A percentile compares a stretch with the other conserved stretches of the same genome.
Evolutionary conservation across 2,888 invertebrate species (phyloP).

Genomic region (Ormyrus labotus): DNA sequence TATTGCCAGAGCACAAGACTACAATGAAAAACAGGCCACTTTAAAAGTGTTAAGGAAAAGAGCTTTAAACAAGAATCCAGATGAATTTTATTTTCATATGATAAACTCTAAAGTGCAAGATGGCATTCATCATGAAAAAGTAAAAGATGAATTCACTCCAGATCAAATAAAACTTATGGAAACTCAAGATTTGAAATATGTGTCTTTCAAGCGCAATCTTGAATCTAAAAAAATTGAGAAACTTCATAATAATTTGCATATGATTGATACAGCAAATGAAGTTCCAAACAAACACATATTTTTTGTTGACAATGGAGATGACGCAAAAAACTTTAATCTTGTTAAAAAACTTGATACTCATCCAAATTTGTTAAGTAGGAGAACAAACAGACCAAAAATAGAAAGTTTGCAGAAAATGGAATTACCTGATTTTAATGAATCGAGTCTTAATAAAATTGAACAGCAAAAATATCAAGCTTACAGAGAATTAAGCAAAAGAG

Average conservation of each 20-base stretch:
- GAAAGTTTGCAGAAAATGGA: slow-evolving; percentile 79
- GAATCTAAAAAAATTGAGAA: slow-evolving; percentile 88
- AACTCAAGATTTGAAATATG: slow-evolving; percentile 93
- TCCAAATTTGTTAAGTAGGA: slow-evolving; percentile 82
- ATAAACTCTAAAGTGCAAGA: slow-evolving; percentile 86
- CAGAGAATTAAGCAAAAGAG: slow-evolving; percentile 85
- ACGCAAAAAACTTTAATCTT: slow-evolving; percentile 81
- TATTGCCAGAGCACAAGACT: slow-evolving; percentile 85
- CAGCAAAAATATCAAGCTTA: slow-evolving; percentile 82
- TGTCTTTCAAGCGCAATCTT: slow-evolving; percentile 89
- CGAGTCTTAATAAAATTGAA: slow-evolving; percentile 77
- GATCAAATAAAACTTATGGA: slow-evolving; percentile 93
- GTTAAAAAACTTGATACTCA: slow-evolving; percentile 86
- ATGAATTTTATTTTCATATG: slow-evolving; percentile 99
- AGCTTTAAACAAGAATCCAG: slow-evolving; percentile 95
- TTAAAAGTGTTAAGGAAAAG: slow-evolving; percentile 88
- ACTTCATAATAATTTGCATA: slow-evolving; percentile 87
- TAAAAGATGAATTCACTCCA: slow-evolving; percentile 84
- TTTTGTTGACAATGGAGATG: slow-evolving; percentile 83
- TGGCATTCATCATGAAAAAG: slow-evolving; percentile 80
- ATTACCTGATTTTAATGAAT: slow-evolving; percentile 80
- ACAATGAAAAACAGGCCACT: slow-evolving; percentile 88
- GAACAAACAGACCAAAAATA: slow-evolving; percentile 83
- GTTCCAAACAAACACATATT: slow-evolving; percentile 87
- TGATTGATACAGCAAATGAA: slow-evolving; percentile 85